phyloP scores from a whole-genome alignment of 2,113 vertebrate genomes.

The Sisor rabdophorus region DNA sequence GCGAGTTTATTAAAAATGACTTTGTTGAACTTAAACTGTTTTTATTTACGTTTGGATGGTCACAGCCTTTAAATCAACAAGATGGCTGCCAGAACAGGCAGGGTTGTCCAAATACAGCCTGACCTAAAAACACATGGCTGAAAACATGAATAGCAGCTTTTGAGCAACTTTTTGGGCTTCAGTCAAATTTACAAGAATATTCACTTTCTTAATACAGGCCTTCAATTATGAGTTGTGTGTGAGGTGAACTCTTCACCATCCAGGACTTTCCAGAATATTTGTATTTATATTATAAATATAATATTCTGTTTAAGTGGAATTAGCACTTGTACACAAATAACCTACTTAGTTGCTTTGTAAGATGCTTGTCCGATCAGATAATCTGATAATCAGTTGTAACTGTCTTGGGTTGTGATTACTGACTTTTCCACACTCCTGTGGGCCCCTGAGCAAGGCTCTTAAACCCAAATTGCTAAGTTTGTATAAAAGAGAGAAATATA shows the following conservation, averaged over 20 bases:
- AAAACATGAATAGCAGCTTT: slow-evolving; percentile 22
- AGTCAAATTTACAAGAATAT: neutral
- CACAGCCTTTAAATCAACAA: neutral
- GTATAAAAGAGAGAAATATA: no score
- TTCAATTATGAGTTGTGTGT: slow-evolving; percentile 1
- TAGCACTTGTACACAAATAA: no score
- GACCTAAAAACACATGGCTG: neutral
- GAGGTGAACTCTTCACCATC: neutral
- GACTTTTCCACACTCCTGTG: no score
- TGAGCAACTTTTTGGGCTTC: neutral
- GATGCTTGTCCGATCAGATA: no score
- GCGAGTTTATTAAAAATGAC: neutral
- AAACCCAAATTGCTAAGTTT: no score
- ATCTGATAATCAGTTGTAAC: no score
- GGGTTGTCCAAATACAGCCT: neutral
- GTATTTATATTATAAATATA: no score
- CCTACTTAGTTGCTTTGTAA: no score
- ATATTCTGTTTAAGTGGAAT: neutral
- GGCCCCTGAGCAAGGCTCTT: no score
- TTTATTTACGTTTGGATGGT: neutral
- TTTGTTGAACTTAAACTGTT: neutral
- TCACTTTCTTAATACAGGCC: slow-evolving; percentile 1
- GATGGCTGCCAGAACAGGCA: neutral
- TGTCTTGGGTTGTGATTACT: no score
- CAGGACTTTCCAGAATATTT: neutral